Base-by-base conservation (phyloP, 2,888 invertebrate genomes). In the Nomada ferruginata region DNA sequence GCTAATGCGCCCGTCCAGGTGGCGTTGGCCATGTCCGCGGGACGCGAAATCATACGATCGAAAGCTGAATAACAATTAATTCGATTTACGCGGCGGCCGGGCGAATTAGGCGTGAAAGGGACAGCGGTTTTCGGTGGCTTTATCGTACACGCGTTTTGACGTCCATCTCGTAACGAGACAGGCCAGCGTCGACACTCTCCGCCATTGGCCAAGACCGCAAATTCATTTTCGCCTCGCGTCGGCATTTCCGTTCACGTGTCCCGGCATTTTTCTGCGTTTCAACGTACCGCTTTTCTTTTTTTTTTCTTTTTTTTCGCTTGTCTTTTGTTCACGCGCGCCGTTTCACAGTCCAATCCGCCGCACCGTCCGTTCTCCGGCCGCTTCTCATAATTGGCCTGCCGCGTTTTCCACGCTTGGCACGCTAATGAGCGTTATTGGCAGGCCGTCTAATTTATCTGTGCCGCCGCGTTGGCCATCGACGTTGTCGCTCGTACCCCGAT, bases 351-450 rank as follows among this genome's bases (percentile, higher is more conserved):
- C 59, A 4, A 2, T 13, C 23, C 4, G 10, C 9, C 2, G n/a
- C 29, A 23, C 20, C 66, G 10, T 52, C 18, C 23, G 61, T 26
- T 3, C 20, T n/a, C 13, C 4, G 71, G 79, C 79, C 87, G 82
- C 80, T 86, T 85, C 85, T 87, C 84, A 85, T 88, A 84, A 87
- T 86, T 84, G 86, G 84, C 83, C 80, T 66, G 83, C 82, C 79
- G 84, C 81, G 75, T 87, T 88, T 88, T 87, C 84, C 84, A 82
- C 81, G 70, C 76, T 75, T 77, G 81, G 79, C 88, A 86, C 86
- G 85, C 82, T 88, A 88, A 88, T 86, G 83, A 87, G 87, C 88
- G 78, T 83, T 82, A 88, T 85, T 88, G 87, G 82, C 88, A 87
- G 77, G 71, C 84, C 83, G 84, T 86, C 88, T 88, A 88, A 88